A percentile compares a stretch with the other conserved stretches of the same genome.
These are phyloP conservation scores for Chitala chitala DNA, from an alignment of 2,113 vertebrate species.

Conservation along the genomic window DNA sequence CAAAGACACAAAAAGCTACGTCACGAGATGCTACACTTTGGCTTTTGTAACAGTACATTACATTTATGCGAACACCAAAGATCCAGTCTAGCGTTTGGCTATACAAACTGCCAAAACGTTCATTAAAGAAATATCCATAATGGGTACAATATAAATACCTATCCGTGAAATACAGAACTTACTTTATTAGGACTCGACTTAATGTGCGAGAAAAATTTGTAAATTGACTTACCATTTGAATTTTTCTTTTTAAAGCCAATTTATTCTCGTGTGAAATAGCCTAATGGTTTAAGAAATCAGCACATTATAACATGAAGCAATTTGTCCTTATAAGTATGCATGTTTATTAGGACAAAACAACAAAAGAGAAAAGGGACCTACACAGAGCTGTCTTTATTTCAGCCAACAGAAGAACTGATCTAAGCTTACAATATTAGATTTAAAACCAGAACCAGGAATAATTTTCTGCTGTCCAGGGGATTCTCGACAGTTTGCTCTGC, in stretches of 20 bases:
- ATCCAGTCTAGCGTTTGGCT: background rate
- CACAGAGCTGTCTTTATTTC: background rate
- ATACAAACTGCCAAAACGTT: background rate
- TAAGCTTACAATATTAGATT: constrained; percentile 1
- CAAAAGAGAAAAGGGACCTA: background rate
- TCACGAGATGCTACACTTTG: background rate
- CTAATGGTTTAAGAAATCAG: too few relatives aligned
- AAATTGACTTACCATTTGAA: too few relatives aligned
- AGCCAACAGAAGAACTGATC: background rate
- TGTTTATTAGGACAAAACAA: background rate
- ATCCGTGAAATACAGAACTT: background rate
- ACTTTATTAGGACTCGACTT: too few relatives aligned
- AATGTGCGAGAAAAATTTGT: too few relatives aligned
- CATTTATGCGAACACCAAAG: background rate
- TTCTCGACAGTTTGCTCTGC: background rate
- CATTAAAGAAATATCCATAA: background rate
- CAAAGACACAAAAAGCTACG: background rate
- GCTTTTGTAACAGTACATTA: background rate
- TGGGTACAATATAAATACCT: background rate
- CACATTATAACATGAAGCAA: too few relatives aligned
- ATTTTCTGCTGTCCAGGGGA: constrained; percentile 1
- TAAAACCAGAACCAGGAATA: background rate
- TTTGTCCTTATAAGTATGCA: too few relatives aligned
- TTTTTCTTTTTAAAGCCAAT: constrained; percentile 5
- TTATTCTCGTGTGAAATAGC: background rate